Base-by-base conservation (phyloP, 2,888 invertebrate species). In the Timandra comae region DNA sequence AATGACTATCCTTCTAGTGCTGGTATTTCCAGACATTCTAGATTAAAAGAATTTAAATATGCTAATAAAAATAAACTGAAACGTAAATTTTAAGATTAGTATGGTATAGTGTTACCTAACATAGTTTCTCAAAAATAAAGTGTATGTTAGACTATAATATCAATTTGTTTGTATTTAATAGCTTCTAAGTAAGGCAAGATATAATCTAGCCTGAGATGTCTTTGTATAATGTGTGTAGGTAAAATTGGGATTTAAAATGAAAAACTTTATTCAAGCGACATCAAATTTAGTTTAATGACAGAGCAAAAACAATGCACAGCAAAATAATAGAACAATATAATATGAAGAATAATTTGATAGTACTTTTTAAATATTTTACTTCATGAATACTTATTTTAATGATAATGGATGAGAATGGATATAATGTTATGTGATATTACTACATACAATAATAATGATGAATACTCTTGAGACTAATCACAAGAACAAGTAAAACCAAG, bases 401-500 rank as follows among this genome's bases (percentile, higher is more conserved):
- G 23, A 43, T 41, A 42, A 30, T 22, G 25, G 34, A 24, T 34
- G 43, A 41, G 25, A 9, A 36, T 37, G 13, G 39, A 48, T 29
- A 37, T 29, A 35, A 39, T 36, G 31, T 37, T 41, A 27, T 41
- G 11, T 27, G 16, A 46, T 16, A 44, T 29, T 10, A 24, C 24
- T 24, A 24, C 45, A 16, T 41, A 47, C 35, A 35, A 50, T n/a
- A n/a, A n/a, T n/a, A n/a, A n/a, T n/a, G n/a, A 35, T 49, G 43
- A 22, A 52, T n/a, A 64, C 63, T 53, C 70, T 66, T 63, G 67
- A 57, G 57, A 61, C 51, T 52, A 65, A 61, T 56, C 55, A 54
- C 68, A 66, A 72, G 63, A 71, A 72, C 60, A 65, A 73, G 82
- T 84, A 80, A 76, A 85, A 86, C 86, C 86, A 86, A 86, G 86